phyloP scores from a whole-genome alignment of 2,888 invertebrate genomes.

The Taenaris catops region DNA sequence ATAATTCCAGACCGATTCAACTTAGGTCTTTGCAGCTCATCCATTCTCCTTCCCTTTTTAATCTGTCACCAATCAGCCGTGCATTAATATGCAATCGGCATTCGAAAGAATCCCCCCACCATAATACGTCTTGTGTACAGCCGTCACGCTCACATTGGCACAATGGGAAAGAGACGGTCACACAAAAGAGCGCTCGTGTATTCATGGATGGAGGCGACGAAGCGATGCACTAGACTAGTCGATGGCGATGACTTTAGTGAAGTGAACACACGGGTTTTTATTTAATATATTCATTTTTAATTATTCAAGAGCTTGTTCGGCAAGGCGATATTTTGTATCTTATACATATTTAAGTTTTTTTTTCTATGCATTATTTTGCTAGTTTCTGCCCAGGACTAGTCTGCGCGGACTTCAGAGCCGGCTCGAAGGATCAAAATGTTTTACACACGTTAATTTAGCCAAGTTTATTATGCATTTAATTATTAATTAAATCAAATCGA shows the following conservation, averaged over 20 bases:
- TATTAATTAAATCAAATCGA: no score
- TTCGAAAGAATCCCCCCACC: constrained; percentile 27
- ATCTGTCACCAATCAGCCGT: constrained; percentile 30
- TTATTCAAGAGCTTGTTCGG: no score
- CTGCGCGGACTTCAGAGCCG: no score
- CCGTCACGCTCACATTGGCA: constrained; percentile 35
- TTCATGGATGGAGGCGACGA: constrained; percentile 69
- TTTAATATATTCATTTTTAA: no score
- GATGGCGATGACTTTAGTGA: constrained; percentile 62
- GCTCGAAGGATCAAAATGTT: no score
- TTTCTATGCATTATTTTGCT: no score
- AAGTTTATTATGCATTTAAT: no score
- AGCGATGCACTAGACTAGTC: constrained; percentile 66
- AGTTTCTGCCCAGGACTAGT: no score
- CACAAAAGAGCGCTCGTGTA: constrained; percentile 63
- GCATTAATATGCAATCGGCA: constrained; percentile 30
- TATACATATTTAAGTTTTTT: no score
- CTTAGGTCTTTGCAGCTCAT: constrained; percentile 11
- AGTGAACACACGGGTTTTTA: constrained; percentile 23
- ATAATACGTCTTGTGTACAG: constrained; percentile 18
- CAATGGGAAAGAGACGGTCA: constrained; percentile 33
- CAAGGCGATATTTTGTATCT: no score
- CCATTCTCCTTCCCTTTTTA: constrained; percentile 23
- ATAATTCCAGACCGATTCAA: constrained; percentile 18
- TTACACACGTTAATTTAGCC: no score